Conservation (phyloP, 2,797 vertebrate species). For the Spinus olivaceus region DNA sequence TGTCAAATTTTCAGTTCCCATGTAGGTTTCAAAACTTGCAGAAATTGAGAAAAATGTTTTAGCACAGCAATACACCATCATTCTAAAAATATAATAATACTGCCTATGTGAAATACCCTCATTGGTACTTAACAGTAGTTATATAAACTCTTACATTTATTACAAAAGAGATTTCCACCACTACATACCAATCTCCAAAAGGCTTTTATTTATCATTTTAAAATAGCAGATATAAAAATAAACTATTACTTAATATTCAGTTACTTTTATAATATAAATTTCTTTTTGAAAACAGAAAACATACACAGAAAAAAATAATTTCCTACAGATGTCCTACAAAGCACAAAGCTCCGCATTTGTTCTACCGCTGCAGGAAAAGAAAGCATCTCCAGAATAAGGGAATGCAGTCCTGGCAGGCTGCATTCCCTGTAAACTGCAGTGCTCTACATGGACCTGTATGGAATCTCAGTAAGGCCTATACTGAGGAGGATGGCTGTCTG, state of each 20-base stretch:
- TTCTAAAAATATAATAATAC: not conserved
- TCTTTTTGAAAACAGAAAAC: not conserved
- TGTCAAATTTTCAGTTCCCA: not conserved
- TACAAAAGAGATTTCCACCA: not conserved
- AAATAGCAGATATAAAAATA: conserved; percentile 21
- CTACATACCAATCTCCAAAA: conserved; percentile 9
- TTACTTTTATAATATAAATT: not conserved
- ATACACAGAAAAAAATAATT: not conserved
- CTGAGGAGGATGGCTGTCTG: conserved; percentile 18
- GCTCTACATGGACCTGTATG: not conserved
- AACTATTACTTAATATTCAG: not conserved
- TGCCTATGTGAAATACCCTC: not conserved
- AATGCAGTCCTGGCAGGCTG: not conserved
- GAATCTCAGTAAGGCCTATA: conserved; percentile 34
- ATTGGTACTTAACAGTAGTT: not conserved
- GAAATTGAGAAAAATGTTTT: not conserved
- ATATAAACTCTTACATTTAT: not conserved
- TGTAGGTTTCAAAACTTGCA: not conserved
- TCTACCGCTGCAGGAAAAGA: not conserved
- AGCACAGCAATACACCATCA: not conserved
- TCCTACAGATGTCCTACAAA: not conserved
- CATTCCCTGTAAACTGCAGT: not conserved
- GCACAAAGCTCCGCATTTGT: not conserved
- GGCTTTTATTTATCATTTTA: conserved; percentile 44
- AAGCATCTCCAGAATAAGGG: not conserved